Evolutionary conservation across 2,797 vertebrate species (phyloP).

Genomic region (Scolopax bukidnonensis): DNA sequence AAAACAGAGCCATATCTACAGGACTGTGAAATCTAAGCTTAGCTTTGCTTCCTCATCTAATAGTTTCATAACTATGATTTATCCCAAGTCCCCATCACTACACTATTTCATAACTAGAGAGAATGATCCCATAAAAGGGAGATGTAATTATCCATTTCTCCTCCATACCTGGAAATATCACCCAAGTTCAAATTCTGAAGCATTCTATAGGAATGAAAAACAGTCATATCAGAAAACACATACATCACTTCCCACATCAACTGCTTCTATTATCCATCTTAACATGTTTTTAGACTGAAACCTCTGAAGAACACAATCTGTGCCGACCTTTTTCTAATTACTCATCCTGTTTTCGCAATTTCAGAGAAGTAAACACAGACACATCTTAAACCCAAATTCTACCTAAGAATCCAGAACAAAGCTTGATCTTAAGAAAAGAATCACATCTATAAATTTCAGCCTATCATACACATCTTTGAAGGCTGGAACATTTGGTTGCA

Average conservation of each 20-base stretch:
- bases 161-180: background rate
- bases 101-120: background rate
- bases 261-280: background rate
- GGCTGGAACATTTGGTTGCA: background rate
- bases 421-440: background rate
- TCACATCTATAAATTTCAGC: background rate
- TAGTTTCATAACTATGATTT: background rate
- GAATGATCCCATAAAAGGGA: background rate
- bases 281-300: rapidly evolving
- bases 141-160: background rate
- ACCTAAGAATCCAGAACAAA: background rate
- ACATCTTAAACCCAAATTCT: background rate
- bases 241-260: background rate
- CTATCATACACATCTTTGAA: background rate
- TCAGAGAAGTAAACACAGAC: background rate
- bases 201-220: background rate
- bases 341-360: background rate
- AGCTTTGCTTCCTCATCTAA: background rate
- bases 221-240: background rate
- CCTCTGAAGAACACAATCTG: background rate
- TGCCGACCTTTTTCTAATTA: background rate
- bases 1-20: background rate
- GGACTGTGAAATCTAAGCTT: background rate
- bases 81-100: background rate
- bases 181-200: background rate